Percentiles rank a stretch among this genome's conserved stretches.
These are phyloP conservation scores for Microcebus murinus DNA, from an alignment of 2,113 vertebrate genomes.

Conservation along the genomic window DNA sequence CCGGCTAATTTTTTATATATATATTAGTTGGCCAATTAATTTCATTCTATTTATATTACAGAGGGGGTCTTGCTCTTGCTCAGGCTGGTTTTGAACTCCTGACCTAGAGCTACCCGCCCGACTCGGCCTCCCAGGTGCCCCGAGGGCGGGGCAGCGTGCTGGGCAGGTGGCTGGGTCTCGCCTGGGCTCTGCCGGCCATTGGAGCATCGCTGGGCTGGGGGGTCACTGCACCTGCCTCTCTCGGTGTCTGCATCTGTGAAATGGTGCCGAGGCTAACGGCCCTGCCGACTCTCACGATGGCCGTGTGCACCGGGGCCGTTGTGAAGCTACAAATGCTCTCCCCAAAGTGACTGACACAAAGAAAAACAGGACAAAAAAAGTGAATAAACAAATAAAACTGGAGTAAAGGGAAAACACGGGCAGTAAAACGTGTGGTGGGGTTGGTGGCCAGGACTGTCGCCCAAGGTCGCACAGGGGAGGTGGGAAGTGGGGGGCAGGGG, in stretches of 20 bases:
- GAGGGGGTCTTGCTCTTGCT: too few relatives aligned
- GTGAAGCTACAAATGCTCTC: rapidly evolving
- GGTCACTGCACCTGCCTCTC: not conserved
- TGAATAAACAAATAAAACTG: not conserved
- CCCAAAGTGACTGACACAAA: not conserved
- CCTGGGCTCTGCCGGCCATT: not conserved
- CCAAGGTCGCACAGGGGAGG: not conserved
- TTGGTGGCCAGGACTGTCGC: too few relatives aligned
- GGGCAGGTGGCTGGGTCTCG: not conserved
- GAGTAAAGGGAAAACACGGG: not conserved
- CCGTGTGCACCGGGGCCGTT: not conserved
- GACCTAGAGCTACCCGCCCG: too few relatives aligned
- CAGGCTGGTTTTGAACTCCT: too few relatives aligned
- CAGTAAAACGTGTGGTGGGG: not conserved
- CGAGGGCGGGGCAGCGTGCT: not conserved
- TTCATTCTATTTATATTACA: too few relatives aligned
- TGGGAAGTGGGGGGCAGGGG: rapidly evolving
- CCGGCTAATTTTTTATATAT: too few relatives aligned
- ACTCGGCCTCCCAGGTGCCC: not conserved
- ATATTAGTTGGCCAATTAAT: too few relatives aligned
- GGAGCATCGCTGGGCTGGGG: not conserved
- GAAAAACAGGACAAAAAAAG: not conserved
- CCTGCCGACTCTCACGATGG: not conserved
- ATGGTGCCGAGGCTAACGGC: not conserved
- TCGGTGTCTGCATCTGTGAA: too few relatives aligned